A percentile compares a stretch with the other conserved stretches of the same genome.
These are phyloP conservation scores for Pollenia angustigena DNA, from an alignment of 2,888 invertebrate genomes.

Conservation along the genomic window DNA sequence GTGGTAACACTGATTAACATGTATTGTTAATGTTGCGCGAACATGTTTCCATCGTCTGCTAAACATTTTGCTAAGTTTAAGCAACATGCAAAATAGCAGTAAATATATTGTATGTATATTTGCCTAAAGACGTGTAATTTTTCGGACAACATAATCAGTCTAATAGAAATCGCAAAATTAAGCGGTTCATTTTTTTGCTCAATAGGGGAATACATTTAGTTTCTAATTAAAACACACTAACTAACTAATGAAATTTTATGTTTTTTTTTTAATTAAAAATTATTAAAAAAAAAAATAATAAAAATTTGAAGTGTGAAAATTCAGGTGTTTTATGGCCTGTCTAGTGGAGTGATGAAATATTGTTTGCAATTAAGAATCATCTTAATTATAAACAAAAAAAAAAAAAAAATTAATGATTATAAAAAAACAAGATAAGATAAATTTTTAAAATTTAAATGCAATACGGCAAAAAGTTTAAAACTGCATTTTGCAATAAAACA, in stretches of 20 bases:
- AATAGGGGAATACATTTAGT: not conserved
- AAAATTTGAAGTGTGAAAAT: not conserved
- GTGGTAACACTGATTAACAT: not conserved
- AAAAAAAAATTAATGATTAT: not conserved
- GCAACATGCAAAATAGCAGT: conserved; percentile 53
- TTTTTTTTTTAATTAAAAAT: not conserved
- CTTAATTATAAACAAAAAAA: not conserved
- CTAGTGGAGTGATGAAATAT: conserved; percentile 13
- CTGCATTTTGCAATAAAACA: conserved; percentile 18
- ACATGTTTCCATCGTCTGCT: conserved; percentile 62
- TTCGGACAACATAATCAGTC: conserved; percentile 69
- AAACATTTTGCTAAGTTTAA: conserved; percentile 40
- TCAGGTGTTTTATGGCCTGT: conserved; percentile 7
- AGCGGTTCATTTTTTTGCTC: conserved; percentile 52
- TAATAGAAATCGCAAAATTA: conserved; percentile 64
- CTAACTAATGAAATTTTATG: not conserved
- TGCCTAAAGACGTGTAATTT: conserved; percentile 48
- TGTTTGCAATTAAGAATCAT: not conserved
- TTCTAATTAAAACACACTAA: not conserved
- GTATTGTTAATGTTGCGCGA: conserved; percentile 27
- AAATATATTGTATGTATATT: conserved; percentile 47
- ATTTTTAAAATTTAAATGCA: conserved; percentile 37
- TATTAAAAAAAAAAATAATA: conserved; percentile 6
- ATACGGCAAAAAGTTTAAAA: not conserved
- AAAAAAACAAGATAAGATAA: not conserved